Evolutionary conservation across 2,797 vertebrate species (phyloP).

Genomic region (Paratrypauchen microcephalus): DNA sequence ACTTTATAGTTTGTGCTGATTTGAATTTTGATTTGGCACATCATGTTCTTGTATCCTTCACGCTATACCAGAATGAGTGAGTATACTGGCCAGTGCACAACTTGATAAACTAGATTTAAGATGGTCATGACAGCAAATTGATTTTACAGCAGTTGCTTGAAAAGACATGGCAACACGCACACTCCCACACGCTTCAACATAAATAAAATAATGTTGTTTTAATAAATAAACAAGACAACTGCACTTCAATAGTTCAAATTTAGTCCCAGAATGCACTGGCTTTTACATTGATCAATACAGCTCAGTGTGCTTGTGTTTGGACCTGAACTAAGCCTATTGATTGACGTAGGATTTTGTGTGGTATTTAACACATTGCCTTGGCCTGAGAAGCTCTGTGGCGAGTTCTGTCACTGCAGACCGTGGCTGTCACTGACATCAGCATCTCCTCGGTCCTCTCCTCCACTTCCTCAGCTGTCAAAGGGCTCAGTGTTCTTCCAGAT

Average conservation of each 20-base stretch:
- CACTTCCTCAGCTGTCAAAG: conserved; percentile 51
- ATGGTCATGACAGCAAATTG: background rate
- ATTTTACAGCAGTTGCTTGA: background rate
- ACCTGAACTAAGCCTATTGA: background rate
- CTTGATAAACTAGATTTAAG: background rate
- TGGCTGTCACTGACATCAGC: conserved; percentile 70
- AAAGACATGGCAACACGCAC: background rate
- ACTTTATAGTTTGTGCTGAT: background rate
- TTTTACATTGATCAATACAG: too few relatives aligned
- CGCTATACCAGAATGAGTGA: background rate
- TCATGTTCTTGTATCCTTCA: background rate
- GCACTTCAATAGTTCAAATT: background rate
- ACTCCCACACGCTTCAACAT: background rate
- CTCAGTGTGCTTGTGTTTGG: background rate
- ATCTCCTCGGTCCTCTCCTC: conserved; percentile 58
- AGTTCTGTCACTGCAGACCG: conserved; percentile 32
- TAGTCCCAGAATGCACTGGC: background rate
- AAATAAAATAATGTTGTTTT: background rate
- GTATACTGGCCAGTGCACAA: too few relatives aligned
- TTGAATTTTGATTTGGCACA: background rate
- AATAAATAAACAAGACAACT: background rate
- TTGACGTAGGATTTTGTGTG: background rate
- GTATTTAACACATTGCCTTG: conserved; percentile 9
- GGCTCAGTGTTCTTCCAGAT: conserved; percentile 57
- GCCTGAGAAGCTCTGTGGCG: background rate